Conservation (phyloP, 2,113 vertebrate genomes). For the Leucoraja erinaceus region DNA sequence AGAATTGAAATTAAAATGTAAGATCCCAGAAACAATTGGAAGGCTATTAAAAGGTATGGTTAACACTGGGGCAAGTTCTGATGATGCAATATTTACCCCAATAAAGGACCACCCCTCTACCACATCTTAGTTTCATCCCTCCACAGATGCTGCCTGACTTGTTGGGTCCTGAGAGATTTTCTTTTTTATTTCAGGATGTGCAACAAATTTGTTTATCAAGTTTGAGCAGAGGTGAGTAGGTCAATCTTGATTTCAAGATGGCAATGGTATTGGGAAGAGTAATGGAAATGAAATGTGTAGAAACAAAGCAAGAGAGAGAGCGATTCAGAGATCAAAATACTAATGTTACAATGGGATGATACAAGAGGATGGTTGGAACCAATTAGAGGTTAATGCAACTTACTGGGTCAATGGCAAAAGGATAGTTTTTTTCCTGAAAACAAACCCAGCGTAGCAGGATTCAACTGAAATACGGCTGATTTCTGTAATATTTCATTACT, state of each 20-base stretch:
- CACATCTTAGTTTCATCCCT: neutral
- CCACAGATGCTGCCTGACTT: neutral
- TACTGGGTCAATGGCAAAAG: slow-evolving; percentile 50
- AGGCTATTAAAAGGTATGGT: no score
- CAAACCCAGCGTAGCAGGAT: slow-evolving; percentile 45
- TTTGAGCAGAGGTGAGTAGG: neutral
- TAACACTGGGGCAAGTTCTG: no score
- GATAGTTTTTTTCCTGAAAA: slow-evolving; percentile 47
- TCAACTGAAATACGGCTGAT: slow-evolving; percentile 44
- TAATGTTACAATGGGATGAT: neutral
- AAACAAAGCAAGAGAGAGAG: neutral
- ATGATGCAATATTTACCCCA: neutral
- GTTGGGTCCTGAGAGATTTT: neutral
- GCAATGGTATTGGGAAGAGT: neutral
- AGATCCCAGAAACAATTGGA: neutral
- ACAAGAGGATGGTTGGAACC: neutral
- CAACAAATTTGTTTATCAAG: no score
- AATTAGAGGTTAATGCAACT: slow-evolving; percentile 30
- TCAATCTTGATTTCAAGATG: neutral
- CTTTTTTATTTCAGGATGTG: neutral
- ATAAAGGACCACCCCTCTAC: neutral
- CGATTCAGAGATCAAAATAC: neutral
- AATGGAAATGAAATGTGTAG: neutral
- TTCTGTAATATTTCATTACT: slow-evolving; percentile 46
- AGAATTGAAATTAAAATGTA: neutral